Base-by-base conservation (phyloP, 2,113 vertebrate species). In the Leucopternis melanops region DNA sequence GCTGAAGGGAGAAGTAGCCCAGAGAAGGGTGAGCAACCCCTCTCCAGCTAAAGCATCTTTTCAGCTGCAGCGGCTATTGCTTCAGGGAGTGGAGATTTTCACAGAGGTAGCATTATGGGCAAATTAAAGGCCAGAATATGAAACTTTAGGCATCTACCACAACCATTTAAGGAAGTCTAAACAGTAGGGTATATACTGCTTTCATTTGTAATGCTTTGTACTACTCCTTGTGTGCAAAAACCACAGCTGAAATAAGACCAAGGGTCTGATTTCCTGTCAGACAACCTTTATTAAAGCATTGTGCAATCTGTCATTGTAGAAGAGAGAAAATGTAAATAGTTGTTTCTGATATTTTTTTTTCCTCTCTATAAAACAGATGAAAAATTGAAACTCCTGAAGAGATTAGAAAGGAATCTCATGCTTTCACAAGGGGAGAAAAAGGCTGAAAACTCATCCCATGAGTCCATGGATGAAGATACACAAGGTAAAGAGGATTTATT, bases 341-440 rank as follows among this genome's bases (percentile, higher is more conserved):
- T 38, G 31, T 36, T 66, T 52, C 10, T 79, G 61, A 42, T 59
- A 8, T 23, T 54, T 67, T 81, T 66, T 50, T 26, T 52, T 52
- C 55, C 47, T 85, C 0, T 77, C 3, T 66, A 5, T 61, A 55
- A 94, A 77, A 52, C 58, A 97, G 97, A 97, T 90, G 88, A 97
- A 93, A 97, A 97, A 91, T 16, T 94, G 78, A 93, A 94, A 81
- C 14, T 90, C 19, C 38, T 97, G 73, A 92, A 97, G 70, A 88
- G 79, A 40, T 12, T 96, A 66, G 96, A 95, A 90, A 92, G 44
- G 36, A 95, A 92, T 74, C 57, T 69, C 44, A 1, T 49, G 21
- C 26, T 55, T 91, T 74, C 90, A 42, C 71, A 92, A 61, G 78
- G 42, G 27, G 85, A 50, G n/a, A 58, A 93, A 62, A 66, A 61